phyloP scores from a whole-genome alignment of 2,888 invertebrate species.

The Drosophila yooni region DNA sequence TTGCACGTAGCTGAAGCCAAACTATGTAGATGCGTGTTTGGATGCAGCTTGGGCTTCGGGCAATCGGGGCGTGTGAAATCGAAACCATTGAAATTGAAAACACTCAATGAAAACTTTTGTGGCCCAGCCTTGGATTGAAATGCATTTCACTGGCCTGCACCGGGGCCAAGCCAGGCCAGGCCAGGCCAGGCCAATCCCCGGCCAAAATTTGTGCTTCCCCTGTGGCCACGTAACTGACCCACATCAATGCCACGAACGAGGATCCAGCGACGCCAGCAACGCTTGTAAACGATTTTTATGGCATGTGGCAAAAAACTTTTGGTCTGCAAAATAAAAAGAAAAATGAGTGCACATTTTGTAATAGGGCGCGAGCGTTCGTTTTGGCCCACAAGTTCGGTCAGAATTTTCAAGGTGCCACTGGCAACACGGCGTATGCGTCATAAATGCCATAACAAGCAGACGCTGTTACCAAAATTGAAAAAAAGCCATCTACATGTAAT shows the following conservation, averaged over 20 bases:
- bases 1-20: slow-evolving; percentile 32
- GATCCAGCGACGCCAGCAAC: slow-evolving; percentile 9
- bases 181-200: slow-evolving; percentile 15
- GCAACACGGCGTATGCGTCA: slow-evolving; percentile 72
- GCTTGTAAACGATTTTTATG: slow-evolving; percentile 63
- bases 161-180: neutral
- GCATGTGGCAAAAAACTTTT: slow-evolving; percentile 54
- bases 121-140: slow-evolving; percentile 69
- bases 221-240: slow-evolving; percentile 72
- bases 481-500: slow-evolving; percentile 7
- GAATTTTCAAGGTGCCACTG: slow-evolving; percentile 69
- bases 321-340: slow-evolving; percentile 15
- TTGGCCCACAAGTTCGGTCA: slow-evolving; percentile 46
- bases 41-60: slow-evolving; percentile 36
- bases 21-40: slow-evolving; percentile 38
- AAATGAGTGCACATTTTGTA: slow-evolving; percentile 63
- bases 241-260: slow-evolving; percentile 46
- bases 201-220: slow-evolving; percentile 58
- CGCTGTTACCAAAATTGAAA: slow-evolving; percentile 27
- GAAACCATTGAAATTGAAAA: slow-evolving; percentile 76
- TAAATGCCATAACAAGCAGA: slow-evolving; percentile 61
- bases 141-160: slow-evolving; percentile 64
- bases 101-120: slow-evolving; percentile 71
- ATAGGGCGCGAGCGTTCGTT: slow-evolving; percentile 56
- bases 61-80: slow-evolving; percentile 70